Evolutionary conservation across 2,797 vertebrate genomes (phyloP).

Genomic region (Tiaroga cobitis): DNA sequence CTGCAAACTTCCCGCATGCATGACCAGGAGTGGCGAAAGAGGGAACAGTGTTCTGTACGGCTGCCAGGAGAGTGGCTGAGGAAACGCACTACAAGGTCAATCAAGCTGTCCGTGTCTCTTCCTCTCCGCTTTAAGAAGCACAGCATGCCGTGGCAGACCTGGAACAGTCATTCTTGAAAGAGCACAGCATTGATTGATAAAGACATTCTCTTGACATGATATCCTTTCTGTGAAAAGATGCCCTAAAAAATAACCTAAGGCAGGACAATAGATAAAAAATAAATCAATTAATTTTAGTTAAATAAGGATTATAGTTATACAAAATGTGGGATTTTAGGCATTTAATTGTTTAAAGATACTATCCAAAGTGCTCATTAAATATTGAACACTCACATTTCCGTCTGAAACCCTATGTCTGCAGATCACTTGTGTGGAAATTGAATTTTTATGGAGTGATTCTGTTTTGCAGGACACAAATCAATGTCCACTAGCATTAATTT

Average conservation of each 20-base stretch:
- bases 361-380: conserved; percentile 31
- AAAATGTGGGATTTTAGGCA: neutral
- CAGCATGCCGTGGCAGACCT: conserved; percentile 33
- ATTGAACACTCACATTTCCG: neutral
- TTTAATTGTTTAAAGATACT: conserved; percentile 29
- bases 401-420: conserved; percentile 3
- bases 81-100: conserved; percentile 53
- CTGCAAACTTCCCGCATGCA: conserved; percentile 17
- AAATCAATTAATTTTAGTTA: neutral
- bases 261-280: conserved; percentile 32
- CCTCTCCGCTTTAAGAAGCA: conserved; percentile 12
- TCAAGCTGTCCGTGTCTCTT: conserved; percentile 41
- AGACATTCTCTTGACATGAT: conserved; percentile 40
- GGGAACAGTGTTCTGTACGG: conserved; percentile 6
- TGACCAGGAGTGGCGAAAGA: conserved; percentile 31
- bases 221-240: conserved; percentile 24
- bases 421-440: conserved; percentile 26
- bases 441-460: conserved; percentile 46
- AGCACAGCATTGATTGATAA: conserved; percentile 40
- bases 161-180: conserved; percentile 32
- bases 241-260: conserved; percentile 35
- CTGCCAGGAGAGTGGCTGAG: conserved; percentile 34
- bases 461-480: conserved; percentile 45
- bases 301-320: too few species aligned
- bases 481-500: conserved; percentile 46